Percentiles rank a stretch among this genome's conserved stretches.
Conservation (phyloP, 2,888 invertebrate species). For the Gonocerus acuteangulatus region DNA sequence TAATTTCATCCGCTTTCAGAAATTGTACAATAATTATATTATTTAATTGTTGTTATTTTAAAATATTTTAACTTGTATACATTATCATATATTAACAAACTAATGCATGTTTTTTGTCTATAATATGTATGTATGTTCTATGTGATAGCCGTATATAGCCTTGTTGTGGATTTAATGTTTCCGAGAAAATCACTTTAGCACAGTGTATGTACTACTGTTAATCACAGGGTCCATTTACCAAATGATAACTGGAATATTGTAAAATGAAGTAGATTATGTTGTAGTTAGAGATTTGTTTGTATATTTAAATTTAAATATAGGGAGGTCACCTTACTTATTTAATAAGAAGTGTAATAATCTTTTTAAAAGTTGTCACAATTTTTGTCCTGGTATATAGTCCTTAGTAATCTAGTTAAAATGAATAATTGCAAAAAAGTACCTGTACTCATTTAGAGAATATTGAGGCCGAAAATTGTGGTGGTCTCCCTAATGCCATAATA, state of each 20-base stretch:
- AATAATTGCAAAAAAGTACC: neutral
- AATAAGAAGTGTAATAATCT: too few relatives aligned
- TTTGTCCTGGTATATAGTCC: neutral
- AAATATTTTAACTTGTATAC: too few relatives aligned
- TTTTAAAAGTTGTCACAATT: neutral
- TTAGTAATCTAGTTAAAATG: too few relatives aligned
- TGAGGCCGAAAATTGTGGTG: conserved; percentile 3
- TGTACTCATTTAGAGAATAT: neutral
- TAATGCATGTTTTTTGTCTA: too few relatives aligned
- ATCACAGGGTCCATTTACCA: conserved; percentile 22
- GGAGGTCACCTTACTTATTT: neutral
- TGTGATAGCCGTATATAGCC: conserved; percentile 2
- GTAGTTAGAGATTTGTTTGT: conserved; percentile 13
- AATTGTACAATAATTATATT: too few relatives aligned
- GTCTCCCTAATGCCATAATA: conserved; percentile 11
- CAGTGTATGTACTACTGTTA: neutral
- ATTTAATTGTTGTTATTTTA: too few relatives aligned
- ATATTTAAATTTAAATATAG: conserved; percentile 3
- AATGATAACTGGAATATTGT: neutral
- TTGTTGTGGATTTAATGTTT: neutral
- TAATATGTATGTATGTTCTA: conserved; percentile 1
- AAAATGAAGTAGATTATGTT: conserved; percentile 11
- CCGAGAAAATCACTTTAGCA: neutral
- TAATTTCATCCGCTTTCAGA: too few relatives aligned
- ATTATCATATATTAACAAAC: too few relatives aligned